A percentile compares a stretch with the other conserved stretches of the same genome.
phyloP scores from a whole-genome alignment of 1,140 invertebrate genomes.

The Drosophila obscura region DNA sequence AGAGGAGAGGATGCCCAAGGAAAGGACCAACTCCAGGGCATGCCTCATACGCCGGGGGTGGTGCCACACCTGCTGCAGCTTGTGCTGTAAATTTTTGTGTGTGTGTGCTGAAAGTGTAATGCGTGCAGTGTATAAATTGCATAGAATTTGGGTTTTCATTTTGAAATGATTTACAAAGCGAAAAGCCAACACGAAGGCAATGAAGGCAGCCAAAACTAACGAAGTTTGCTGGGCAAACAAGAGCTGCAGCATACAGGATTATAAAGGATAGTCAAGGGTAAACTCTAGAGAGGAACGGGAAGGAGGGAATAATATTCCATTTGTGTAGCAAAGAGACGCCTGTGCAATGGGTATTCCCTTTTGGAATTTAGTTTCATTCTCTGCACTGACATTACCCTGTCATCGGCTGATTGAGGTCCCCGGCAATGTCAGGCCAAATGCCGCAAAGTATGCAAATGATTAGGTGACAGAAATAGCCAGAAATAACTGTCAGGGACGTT shows the following conservation, averaged over 20 bases:
- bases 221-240: conserved; percentile 42
- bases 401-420: too few species aligned
- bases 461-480: conserved; percentile 56
- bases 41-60: neutral
- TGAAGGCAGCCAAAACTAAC: conserved; percentile 16
- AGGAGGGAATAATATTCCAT: too few species aligned
- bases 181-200: neutral
- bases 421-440: conserved; percentile 14
- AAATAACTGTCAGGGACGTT: conserved; percentile 43
- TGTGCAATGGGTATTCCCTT: too few species aligned
- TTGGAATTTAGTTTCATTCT: neutral
- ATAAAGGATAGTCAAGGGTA: conserved; percentile 2
- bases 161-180: conserved; percentile 35
- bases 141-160: conserved; percentile 33
- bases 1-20: too few species aligned
- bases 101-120: conserved; percentile 26
- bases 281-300: too few species aligned
- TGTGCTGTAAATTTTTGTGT: conserved; percentile 22
- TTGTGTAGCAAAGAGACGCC: too few species aligned
- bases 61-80: neutral
- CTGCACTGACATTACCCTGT: too few species aligned
- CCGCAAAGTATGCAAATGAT: conserved; percentile 65
- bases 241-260: neutral
- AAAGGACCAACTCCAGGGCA: neutral
- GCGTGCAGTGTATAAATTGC: conserved; percentile 31